Evolutionary conservation across 2,113 vertebrate genomes (phyloP).

Genomic region (Crotalus helleri): DNA sequence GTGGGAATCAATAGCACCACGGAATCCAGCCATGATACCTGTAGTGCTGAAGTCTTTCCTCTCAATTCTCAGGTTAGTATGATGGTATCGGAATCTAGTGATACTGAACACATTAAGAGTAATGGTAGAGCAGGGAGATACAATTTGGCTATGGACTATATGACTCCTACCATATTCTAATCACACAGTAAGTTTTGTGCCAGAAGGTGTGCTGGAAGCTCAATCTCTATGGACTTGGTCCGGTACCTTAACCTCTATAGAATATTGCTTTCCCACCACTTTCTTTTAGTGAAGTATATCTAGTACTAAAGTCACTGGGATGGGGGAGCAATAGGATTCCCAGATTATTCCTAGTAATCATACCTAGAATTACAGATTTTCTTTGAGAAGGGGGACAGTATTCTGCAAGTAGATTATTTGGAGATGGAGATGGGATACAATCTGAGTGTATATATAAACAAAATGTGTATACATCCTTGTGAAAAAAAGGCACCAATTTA

Average conservation of each 20-base stretch:
- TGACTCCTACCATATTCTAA: not conserved
- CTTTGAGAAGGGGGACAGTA: not conserved
- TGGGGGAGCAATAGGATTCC: not conserved
- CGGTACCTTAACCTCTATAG: not conserved
- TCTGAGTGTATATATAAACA: no score
- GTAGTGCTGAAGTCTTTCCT: slow-evolving; percentile 81
- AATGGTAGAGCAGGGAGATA: no score
- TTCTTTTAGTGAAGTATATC: not conserved
- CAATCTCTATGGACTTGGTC: not conserved
- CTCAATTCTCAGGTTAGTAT: slow-evolving; percentile 87
- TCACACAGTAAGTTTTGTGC: not conserved
- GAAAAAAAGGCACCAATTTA: not conserved
- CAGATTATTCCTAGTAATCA: not conserved
- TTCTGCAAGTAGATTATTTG: not conserved
- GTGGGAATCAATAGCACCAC: slow-evolving; percentile 50
- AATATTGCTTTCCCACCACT: not conserved
- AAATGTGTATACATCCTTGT: not conserved
- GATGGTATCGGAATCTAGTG: not conserved
- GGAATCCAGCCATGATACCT: slow-evolving; percentile 48
- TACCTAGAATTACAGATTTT: not conserved
- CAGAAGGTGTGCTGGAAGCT: not conserved
- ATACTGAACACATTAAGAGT: not conserved
- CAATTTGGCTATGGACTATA: not conserved
- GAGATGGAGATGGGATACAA: no score
- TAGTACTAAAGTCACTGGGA: not conserved